These are phyloP conservation scores for Reinhardtius hippoglossoides DNA, from an alignment of 2,113 vertebrate genomes.

Conservation along the genomic window DNA sequence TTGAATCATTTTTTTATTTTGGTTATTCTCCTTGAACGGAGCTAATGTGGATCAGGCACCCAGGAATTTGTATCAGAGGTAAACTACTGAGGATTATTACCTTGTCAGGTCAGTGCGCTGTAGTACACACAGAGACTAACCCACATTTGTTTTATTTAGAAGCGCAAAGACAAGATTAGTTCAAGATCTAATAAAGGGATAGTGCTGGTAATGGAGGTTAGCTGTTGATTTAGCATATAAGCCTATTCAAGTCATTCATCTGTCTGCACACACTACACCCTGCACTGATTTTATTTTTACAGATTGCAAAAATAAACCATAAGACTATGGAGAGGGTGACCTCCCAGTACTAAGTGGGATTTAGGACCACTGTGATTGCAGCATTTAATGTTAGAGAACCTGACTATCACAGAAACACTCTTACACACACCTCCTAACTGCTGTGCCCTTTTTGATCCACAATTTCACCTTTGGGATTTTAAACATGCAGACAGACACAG, in stretches of 20 bases:
- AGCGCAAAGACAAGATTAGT: constrained; percentile 17
- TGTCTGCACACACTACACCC: constrained; percentile 14
- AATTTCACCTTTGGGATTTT: constrained; percentile 54
- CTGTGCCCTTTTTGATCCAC: constrained; percentile 26
- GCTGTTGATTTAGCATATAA: constrained; percentile 22
- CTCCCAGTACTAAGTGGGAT: constrained; percentile 27
- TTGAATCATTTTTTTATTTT: not conserved
- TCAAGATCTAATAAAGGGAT: constrained; percentile 16
- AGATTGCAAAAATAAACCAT: constrained; percentile 38
- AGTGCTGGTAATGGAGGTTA: constrained; percentile 21
- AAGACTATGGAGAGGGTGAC: constrained; percentile 3
- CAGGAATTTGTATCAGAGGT: constrained; percentile 9
- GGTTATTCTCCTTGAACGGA: not conserved
- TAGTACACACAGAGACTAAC: not conserved
- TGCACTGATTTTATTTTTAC: constrained; percentile 35
- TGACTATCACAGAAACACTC: not conserved
- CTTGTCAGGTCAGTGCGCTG: not conserved
- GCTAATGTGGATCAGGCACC: not conserved
- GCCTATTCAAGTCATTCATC: constrained; percentile 19
- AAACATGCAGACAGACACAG: constrained; percentile 48
- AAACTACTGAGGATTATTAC: not conserved
- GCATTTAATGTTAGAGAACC: constrained; percentile 4
- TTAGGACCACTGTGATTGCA: constrained; percentile 26
- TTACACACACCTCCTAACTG: not conserved
- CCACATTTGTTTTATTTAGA: constrained; percentile 40